Base-by-base conservation (phyloP, 2,888 invertebrate genomes). In the Apoderus coryli region DNA sequence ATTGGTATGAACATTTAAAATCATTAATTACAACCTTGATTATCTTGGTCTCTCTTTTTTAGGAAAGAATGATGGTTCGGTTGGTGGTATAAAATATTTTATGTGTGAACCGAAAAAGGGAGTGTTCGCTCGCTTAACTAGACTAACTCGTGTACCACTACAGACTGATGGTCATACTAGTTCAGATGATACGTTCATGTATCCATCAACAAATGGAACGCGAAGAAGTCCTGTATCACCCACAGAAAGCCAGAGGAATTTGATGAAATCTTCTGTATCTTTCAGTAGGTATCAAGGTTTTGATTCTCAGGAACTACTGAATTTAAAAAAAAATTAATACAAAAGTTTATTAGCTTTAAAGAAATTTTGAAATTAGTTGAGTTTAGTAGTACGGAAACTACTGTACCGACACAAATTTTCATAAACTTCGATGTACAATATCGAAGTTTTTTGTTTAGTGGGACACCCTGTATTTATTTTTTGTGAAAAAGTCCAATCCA, bases 21-120 rank as follows among this genome's bases (percentile, higher is more conserved):
- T 9, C 19, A 19, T n/a, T n/a, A 7, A 19, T 19, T 19, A 6
- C 19, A 7, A 6, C n/a, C n/a, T 7, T 19, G n/a, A 6, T 19
- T 19, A 19, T 19, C 19, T 19, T 19, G 19, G 6, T 19, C 19
- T 19, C n/a, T 19, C 19, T 7, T 19, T 44, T 48, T 36, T 36
- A 84, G 95, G 95, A 43, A 93, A 95, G 67, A 93, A 95, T 57
- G 92, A 95, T 58, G 95, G 95, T 14, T 84, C 88, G 16, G 92
- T 95, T 38, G 82, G 84, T 32, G 90, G 90, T 30, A 72, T 76
- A 31, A 73, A 84, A 27, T 95, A 95, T 60, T 95, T 95, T 60
- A 88, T 89, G 56, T 95, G 95, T 54, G 78, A 86, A 49, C 71
- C 84, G 13, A 81, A 84, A 49, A 79, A 80, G 35, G 95, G 95